Evolutionary conservation across 92 coral and sea anemone species (phyloP), one percentile per base, ranked within the genome.

Genomic region (Zoanthus sansibaricus): DNA sequence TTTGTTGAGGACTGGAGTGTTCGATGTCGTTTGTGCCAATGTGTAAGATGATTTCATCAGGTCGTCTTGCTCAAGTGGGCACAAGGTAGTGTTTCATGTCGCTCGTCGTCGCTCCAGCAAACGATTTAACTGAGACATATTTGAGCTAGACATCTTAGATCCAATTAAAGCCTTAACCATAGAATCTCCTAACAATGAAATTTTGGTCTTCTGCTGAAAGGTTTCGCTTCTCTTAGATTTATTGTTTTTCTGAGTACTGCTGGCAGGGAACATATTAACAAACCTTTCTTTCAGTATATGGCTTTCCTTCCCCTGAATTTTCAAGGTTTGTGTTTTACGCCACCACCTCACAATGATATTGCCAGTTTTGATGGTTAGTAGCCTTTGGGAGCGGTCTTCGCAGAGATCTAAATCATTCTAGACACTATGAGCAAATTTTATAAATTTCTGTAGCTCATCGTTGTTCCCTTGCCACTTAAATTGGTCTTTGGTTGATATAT

Each of bases 41-140:
- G 82, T 77, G 82, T 9, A 76, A 47, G 64, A 76, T 15, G 7
- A 76, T 54, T 58, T 77, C 72, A 14, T 78, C 83, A 13, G 56
- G 83, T 78, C 15, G 48, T 3, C 55, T 59, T 78, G 71, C 33
- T 10, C 59, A 42, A 37, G 54, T 78, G 72, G 83, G 71, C 33
- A 78, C 82, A 54, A 77, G 30, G 47, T 77, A 78, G 83, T 58
- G 71, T 44, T 78, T 78, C 83, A 78, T 78, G 30, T 33, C 83
- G 37, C 33, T 78, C 49, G 69, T 78, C 33, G 14, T 78, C 47
- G 83, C 71, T 78, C 71, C 71, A 30, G 83, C 54, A 32, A 77
- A 77, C 2, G 70, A 77, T 77, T 77, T 77, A 3, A 77, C 70
- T 48, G 82, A 52, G 52, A 56, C 69, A 13, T 49, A 56, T 56